Base-by-base conservation (phyloP, 2,797 vertebrate genomes). In the Chrosomus eos region DNA sequence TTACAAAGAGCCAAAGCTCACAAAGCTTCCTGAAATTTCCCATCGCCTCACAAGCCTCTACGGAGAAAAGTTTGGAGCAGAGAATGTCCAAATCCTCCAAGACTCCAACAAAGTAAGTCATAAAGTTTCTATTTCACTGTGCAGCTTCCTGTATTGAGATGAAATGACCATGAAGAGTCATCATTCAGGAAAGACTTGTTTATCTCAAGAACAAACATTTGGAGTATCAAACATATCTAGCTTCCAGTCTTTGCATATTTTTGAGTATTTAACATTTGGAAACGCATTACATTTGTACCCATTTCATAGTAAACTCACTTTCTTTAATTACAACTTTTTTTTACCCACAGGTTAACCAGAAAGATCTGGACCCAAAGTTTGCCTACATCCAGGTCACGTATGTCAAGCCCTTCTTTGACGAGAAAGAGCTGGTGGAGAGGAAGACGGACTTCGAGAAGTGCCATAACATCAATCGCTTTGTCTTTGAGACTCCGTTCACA, bases 1-100 rank as follows among this genome's bases (percentile, higher is more conserved):
- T 86, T 99, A 99, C 93, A 99, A 99, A 90, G 98, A 99, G 60
- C 98, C 98, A 55, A 99, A 99, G 88, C 95, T 99, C 78, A 99
- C 98, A 0, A 96, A 97, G 40, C 95, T 99, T 48, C 98, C 98
- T 0, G 98, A 99, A 90, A 99, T 99, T 92, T 99, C 98, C 53
- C 96, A 97, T 89, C 96, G 98, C 71, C 96, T 99, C 48, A 93
- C 97, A 82, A 95, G 95, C 33, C 96, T 99, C 79, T 99, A 99
- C 7, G 97, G 96, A 79, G 98, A 99, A 67, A 99, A 99, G 89
- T 99, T 99, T 92, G 98, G 98, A 19, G 90, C 95, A 0, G 98
- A 99, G 88, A 97, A 96, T 53, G 96, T 99, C 78, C 97, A 95
- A 92, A 98, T 99, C 86, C 97, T 99, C 86, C 98, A 99, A 89